phyloP scores from a whole-genome alignment of 2,113 vertebrate species.

The Trematomus loennbergii region DNA sequence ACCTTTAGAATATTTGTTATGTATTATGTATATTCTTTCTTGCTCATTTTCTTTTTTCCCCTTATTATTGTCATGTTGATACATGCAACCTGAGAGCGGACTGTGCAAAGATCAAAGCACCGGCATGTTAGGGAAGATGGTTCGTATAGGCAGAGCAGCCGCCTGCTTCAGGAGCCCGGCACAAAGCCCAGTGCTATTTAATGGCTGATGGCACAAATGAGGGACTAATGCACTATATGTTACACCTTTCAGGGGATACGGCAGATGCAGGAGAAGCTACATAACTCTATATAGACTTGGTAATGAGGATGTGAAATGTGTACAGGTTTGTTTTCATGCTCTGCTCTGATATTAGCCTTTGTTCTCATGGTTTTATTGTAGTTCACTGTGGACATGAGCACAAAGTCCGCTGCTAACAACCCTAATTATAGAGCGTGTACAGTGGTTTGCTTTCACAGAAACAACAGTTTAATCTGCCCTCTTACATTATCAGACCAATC shows the following conservation, averaged over 20 bases:
- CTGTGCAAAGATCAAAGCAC: slow-evolving; percentile 28
- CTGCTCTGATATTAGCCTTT: neutral
- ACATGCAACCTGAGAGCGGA: neutral
- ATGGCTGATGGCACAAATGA: slow-evolving; percentile 47
- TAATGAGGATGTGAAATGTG: slow-evolving; percentile 14
- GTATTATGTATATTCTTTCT: neutral
- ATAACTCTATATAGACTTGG: slow-evolving; percentile 20
- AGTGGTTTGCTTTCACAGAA: neutral
- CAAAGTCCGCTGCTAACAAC: neutral
- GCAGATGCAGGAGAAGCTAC: slow-evolving; percentile 25
- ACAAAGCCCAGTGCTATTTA: slow-evolving; percentile 39
- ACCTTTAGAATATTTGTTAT: neutral
- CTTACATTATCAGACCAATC: slow-evolving; percentile 3
- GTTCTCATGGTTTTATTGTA: neutral
- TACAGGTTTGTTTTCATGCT: slow-evolving; percentile 8
- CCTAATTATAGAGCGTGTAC: neutral
- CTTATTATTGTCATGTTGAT: slow-evolving; percentile 7
- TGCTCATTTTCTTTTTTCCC: neutral
- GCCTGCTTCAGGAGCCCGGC: slow-evolving; percentile 32
- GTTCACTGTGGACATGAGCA: neutral
- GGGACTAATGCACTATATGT: slow-evolving; percentile 39
- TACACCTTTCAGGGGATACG: slow-evolving; percentile 31
- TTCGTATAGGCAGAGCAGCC: slow-evolving; percentile 27
- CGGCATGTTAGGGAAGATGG: slow-evolving; percentile 1
- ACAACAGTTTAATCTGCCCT: slow-evolving; percentile 6